Base-by-base conservation (phyloP, 1,140 invertebrate genomes). In the Drosophila gunungcola region DNA sequence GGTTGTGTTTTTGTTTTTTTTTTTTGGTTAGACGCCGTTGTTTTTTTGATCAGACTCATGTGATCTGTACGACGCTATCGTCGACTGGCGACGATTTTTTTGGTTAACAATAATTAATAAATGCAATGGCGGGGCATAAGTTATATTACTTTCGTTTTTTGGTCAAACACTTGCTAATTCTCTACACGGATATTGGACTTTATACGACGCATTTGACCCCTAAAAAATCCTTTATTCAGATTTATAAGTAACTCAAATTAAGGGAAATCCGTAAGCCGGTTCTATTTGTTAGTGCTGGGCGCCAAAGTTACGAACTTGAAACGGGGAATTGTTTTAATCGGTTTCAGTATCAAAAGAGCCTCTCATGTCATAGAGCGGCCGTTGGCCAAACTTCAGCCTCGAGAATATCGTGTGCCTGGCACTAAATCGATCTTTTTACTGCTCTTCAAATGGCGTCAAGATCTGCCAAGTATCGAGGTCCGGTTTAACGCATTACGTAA, bases 401-500 rank as follows among this genome's bases (percentile, higher is more conserved):
- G 52, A 60, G 58, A 65, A 64, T 60, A 51, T 73, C 39, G 81
- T 62, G 83, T 82, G 62, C 83, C 79, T 52, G 82, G 79, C 83
- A 86, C 82, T 63, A 57, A 82, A 67, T 62, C 73, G 64, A 78
- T 72, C 58, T 82, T 76, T 81, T 67, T 79, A 52, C 45, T 21
- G 56, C 49, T 82, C 62, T 65, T 79, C 42, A 76, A 54, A 56
- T 57, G 51, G 45, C 75, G 42, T 69, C 51, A 46, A 48, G 46
- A 54, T 52, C 56, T 54, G 76, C 60, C 63, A 70, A 49, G 64
- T 43, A 10, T 43, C 29, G 51, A 79, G 79, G 79, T 88, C 83
- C 83, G 83, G 83, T 88, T 89, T 88, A 54, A 27, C 41, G 39
- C 55, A 77, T 89, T 89, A 83, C 83, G 83, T 88, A 83, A 79